phyloP scores from a whole-genome alignment of 2,888 invertebrate genomes.

The Dilophus febrilis region DNA sequence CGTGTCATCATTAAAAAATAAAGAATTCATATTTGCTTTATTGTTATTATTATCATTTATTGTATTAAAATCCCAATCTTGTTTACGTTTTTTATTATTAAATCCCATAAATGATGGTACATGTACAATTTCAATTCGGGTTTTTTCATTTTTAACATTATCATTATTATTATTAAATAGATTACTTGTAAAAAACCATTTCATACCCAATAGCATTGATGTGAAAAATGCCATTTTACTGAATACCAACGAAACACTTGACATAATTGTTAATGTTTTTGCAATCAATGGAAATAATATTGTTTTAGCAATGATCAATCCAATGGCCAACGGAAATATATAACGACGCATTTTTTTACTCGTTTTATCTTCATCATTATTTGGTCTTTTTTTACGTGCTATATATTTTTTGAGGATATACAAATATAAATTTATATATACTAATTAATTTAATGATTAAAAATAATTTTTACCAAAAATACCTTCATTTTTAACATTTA shows the following conservation, averaged over 20 bases:
- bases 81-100: too few relatives aligned
- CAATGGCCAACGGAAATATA: conserved; percentile 42
- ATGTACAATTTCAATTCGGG: conserved; percentile 10
- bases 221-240: conserved; percentile 24
- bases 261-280: conserved; percentile 48
- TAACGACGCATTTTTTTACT: conserved; percentile 34
- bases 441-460: too few relatives aligned
- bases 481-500: too few relatives aligned
- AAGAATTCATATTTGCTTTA: too few relatives aligned
- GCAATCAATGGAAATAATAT: conserved; percentile 48
- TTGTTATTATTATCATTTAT: too few relatives aligned
- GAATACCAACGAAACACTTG: conserved; percentile 33
- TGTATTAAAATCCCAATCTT: too few relatives aligned
- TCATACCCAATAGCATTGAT: conserved; percentile 21
- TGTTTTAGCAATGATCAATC: conserved; percentile 45
- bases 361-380: conserved; percentile 22
- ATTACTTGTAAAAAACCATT: conserved; percentile 16
- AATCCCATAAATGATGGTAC: conserved; percentile 4
- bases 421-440: too few relatives aligned
- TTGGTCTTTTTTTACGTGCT: conserved; percentile 15
- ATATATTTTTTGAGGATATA: too few relatives aligned
- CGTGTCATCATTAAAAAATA: too few relatives aligned
- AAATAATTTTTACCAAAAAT: too few relatives aligned
- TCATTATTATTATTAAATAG: neutral
- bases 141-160: conserved; percentile 3